These are phyloP conservation scores for Amorpha juglandis DNA, from an alignment of 2,888 invertebrate species.

Conservation along the genomic window DNA sequence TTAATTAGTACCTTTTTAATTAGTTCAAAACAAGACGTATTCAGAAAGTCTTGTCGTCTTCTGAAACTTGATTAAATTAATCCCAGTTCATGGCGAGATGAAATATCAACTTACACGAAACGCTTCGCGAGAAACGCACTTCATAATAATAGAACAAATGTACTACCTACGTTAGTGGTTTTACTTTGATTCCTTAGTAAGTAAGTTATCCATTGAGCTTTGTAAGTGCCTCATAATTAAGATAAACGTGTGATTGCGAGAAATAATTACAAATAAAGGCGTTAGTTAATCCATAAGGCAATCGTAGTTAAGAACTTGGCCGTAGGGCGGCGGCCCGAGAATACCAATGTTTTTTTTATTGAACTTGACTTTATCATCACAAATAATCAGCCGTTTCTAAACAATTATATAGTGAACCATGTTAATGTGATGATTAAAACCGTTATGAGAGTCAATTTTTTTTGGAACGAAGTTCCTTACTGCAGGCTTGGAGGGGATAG, in stretches of 20 bases:
- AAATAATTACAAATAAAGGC: neutral
- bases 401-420: too few species aligned
- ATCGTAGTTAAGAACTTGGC: neutral
- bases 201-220: neutral
- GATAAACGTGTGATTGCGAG: neutral
- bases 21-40: conserved; percentile 11
- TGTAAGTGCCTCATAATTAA: neutral
- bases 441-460: too few species aligned
- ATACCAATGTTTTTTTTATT: neutral
- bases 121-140: neutral
- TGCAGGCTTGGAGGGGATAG: too few species aligned
- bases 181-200: conserved; percentile 1
- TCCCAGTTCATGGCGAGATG: conserved; percentile 4
- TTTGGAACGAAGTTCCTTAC: too few species aligned
- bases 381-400: too few species aligned
- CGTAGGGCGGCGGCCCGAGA: neutral
- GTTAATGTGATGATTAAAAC: too few species aligned
- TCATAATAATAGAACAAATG: neutral
- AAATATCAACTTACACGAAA: conserved; percentile 3
- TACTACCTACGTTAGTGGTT: conserved; percentile 6
- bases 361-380: too few species aligned
- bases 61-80: conserved; percentile 15
- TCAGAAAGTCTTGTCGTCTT: conserved; percentile 9
- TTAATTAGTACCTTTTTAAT: neutral
- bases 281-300: neutral